A percentile compares a stretch with the other conserved stretches of the same genome.
Conservation (phyloP, 2,888 invertebrate species). For the Acrocyrtus sp. region DNA sequence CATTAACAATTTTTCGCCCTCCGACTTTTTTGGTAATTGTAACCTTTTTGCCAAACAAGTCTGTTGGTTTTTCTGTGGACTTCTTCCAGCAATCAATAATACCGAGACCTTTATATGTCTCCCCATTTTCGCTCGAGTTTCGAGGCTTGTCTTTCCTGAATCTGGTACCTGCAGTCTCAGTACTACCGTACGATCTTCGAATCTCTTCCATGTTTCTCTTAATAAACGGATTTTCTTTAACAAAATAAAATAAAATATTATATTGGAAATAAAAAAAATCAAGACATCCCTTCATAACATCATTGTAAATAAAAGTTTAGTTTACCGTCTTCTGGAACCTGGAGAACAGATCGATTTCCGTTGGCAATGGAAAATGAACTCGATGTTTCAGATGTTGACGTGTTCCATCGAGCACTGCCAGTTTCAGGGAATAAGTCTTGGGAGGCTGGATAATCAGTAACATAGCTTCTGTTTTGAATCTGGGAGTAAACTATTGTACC, state of each 20-base stretch:
- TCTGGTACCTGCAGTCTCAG: constrained; percentile 34
- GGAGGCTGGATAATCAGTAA: constrained; percentile 26
- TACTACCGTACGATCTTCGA: constrained; percentile 44
- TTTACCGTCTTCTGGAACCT: constrained; percentile 34
- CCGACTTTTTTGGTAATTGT: constrained; percentile 26
- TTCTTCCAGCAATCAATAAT: constrained; percentile 62
- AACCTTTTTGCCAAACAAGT: constrained; percentile 18
- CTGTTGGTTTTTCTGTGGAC: constrained; percentile 54
- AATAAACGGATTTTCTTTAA: constrained; percentile 61
- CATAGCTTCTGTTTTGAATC: constrained; percentile 25
- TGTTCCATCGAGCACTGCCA: constrained; percentile 16
- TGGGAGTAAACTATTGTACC: constrained; percentile 45
- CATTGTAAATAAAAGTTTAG: too few species aligned
- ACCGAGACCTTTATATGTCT: constrained; percentile 45
- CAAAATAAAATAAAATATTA: background rate
- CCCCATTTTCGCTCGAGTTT: constrained; percentile 6
- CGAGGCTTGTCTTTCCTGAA: constrained; percentile 51
- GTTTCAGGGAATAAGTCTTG: constrained; percentile 36
- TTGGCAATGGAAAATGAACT: constrained; percentile 13
- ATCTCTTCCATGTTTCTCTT: constrained; percentile 61
- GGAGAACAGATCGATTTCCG: constrained; percentile 19
- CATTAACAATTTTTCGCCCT: constrained; percentile 32
- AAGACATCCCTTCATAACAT: background rate
- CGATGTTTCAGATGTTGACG: constrained; percentile 11
- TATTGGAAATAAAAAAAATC: background rate